Evolutionary conservation across 2,113 vertebrate species (phyloP).

Genomic region (Halcyon senegalensis): DNA sequence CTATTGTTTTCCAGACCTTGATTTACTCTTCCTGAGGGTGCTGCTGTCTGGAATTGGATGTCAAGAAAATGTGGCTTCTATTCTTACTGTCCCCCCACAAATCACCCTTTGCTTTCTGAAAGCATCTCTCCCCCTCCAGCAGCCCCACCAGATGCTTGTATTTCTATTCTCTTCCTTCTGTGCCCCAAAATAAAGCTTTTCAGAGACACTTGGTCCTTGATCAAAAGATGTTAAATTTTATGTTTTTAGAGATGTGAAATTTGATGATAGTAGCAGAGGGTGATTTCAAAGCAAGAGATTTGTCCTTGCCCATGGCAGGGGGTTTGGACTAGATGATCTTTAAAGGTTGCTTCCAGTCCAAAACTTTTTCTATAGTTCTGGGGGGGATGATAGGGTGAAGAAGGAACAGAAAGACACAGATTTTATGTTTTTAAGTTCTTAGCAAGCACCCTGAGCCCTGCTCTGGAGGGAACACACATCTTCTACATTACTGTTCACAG

Average conservation of each 20-base stretch:
- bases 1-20: background rate
- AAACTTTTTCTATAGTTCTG: background rate
- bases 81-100: background rate
- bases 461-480: background rate
- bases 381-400: background rate
- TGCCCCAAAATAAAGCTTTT: background rate
- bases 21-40: constrained; percentile 8
- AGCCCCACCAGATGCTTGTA: background rate
- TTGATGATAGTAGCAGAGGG: background rate
- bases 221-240: background rate
- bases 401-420: background rate
- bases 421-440: background rate
- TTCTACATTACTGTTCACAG: background rate
- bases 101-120: background rate
- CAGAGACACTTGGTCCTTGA: background rate
- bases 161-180: background rate
- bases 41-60: background rate
- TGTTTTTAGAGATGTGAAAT: background rate
- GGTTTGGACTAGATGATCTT: background rate
- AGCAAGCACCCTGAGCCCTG: background rate
- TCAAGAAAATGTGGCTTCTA: background rate
- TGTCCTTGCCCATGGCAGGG: background rate
- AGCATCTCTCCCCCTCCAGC: background rate
- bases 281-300: background rate
- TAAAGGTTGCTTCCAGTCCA: background rate